Evolutionary conservation across 1,140 invertebrate species (phyloP), one percentile per base, ranked within the genome.

Genomic region (Danaus plexippus): DNA sequence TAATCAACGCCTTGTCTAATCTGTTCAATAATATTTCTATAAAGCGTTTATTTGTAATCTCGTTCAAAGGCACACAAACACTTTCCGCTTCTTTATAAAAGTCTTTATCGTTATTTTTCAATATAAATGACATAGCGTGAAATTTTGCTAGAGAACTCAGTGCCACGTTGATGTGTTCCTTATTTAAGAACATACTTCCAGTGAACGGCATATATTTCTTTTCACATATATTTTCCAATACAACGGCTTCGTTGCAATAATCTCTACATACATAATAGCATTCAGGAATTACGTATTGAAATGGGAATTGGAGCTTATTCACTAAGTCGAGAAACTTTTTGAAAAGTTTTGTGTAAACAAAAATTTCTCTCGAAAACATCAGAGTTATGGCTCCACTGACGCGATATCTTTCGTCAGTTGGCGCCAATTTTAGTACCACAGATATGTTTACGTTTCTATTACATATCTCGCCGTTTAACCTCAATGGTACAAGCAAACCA

Each of bases 341-440:
- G 9, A 86, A 52, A 49, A 84, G 45, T 43, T 65, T 53, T 9
- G 67, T 63, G 50, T 85, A 85, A 22, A 77, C 64, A 66, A 69
- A 86, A 18, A 82, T 76, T 73, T 86, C 83, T 54, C 71, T 67
- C 0, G 57, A 59, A 61, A 86, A 86, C 64, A 85, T 70, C n/a
- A 60, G 15, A n/a, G 77, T 77, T 0, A 86, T 54, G 9, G 83
- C 83, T 1, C 79, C 81, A 54, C 83, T 86, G 0, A 86, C 71
- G 43, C 83, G 66, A 56, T 68, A 85, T 57, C 66, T 69, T 53
- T 83, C 79, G 64, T 85, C 76, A 8, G 66, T 74, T 10, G 83
- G 83, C 47, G 83, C 78, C 47, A 86, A 56, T 69, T 86, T 86
- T 53, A 86, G 61, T 46, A 85, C 73, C 32, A 85, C 13, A 11